These are phyloP conservation scores for Heterodera filipjevi DNA, from an alignment of 2,888 invertebrate species.

Conservation along the genomic window DNA sequence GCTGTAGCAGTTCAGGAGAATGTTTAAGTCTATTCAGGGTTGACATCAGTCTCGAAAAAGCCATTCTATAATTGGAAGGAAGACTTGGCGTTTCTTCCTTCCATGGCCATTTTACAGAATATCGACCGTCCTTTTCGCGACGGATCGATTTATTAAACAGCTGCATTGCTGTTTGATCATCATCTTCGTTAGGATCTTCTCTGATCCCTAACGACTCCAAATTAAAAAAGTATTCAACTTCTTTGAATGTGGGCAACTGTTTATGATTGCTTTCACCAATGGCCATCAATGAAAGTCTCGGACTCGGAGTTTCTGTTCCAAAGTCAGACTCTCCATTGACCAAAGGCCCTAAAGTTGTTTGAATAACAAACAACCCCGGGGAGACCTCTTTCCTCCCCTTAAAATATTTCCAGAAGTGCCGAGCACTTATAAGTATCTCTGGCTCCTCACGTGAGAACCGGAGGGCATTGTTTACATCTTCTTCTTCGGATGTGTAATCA, in stretches of 20 bases:
- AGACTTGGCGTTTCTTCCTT: conserved; percentile 15
- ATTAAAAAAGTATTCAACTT: conserved; percentile 6
- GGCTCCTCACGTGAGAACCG: background rate
- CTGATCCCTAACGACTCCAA: conserved; percentile 1
- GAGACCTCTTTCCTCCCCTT: background rate
- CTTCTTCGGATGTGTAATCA: background rate
- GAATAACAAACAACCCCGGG: background rate
- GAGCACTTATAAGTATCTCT: background rate
- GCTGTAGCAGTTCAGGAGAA: background rate
- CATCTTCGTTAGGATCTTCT: conserved; percentile 4
- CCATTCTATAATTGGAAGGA: conserved; percentile 14
- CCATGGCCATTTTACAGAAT: conserved; percentile 13
- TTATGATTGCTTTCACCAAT: background rate
- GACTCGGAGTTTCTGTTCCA: background rate
- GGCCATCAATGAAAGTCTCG: background rate
- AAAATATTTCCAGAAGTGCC: background rate
- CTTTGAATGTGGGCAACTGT: background rate
- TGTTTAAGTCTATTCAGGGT: background rate
- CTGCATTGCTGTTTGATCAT: conserved; percentile 2
- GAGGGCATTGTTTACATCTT: background rate
- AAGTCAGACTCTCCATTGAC: background rate
- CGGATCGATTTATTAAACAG: conserved; percentile 1
- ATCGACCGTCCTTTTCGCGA: background rate
- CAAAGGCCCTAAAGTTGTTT: background rate
- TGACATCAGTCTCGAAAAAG: background rate